Base-by-base conservation (phyloP, 1,140 invertebrate genomes). In the Papilio dardanus region DNA sequence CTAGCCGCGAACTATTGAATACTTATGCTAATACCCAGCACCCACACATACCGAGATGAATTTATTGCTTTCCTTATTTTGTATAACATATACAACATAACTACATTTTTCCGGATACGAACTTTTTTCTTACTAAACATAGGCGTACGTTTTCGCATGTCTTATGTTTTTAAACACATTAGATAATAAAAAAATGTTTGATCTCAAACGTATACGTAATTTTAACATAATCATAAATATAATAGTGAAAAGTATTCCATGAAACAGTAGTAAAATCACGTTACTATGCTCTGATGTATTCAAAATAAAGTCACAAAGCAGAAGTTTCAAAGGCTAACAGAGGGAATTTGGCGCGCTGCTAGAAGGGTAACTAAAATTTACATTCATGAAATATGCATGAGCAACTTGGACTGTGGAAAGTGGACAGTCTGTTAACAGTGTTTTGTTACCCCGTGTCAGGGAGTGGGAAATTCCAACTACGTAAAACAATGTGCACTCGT, bases 311-410 rank as follows among this genome's bases (percentile, higher is more conserved):
- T 24, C 50, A 54, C 50, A 54, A 28, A 54, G 21, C 50, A 24
- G 42, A 54, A 62, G 54, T 62, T 62, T 28, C 54, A 62, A 62
- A 62, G 24, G 54, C 10, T 30, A 50, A 50, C 54, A 14, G 24
- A 28, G 54, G 24, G 30, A 62, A 62, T 62, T 62, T 62, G 14
- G 24, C 54, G 24, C 54, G 54, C 24, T 62, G 10, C 54, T 12
- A 62, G 54, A 62, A 62, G 54, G 54, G 21, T 28, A 62, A 62
- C 54, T 62, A 62, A 28, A 62, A 62, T 62, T 62, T 62, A 14
- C 54, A 62, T 62, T 28, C 24, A 30, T 62, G 54, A 30, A 62
- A 62, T 62, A 62, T 28, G 30, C 54, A 62, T 62, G 54, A 62
- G 54, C 24, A 54, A 54, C 14, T 24, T 54, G 50, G 50, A 54